Base-by-base conservation (phyloP, 2,888 invertebrate species). In the Apamea epomidion region DNA sequence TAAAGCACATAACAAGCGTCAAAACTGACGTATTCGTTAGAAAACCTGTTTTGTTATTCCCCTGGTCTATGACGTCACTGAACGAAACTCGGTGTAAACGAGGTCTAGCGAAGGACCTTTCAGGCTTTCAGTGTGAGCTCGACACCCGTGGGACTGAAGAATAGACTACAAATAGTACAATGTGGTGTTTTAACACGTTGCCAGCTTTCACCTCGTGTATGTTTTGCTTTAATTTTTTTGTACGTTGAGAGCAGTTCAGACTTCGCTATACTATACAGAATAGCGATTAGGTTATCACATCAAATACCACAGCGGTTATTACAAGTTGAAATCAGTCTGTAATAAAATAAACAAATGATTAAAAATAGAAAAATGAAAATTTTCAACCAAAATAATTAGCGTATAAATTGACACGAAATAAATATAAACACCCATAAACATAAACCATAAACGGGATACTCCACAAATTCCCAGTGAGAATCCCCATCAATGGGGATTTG, bases 71-170 rank as follows among this genome's bases (percentile, higher is more conserved):
- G 81, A 80, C 81, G 76, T 79, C 74, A 84, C 68, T 67, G 51
- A 87, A 84, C 70, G 54, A 73, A 84, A 85, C 78, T 76, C 73
- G 14, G 74, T 79, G 64, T 73, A 76, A 79, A 82, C 82, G 80
- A 78, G 80, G 80, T 83, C 80, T 88, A 72, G 76, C 58, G 67
- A 45, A 86, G 86, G 76, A 80, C 80, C 76, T 88, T 88, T 83
- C 80, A 80, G 32, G 73, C 69, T 87, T 80, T 78, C 80, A 80
- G 68, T 72, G 74, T 67, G 70, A 51, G 67, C 64, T 77, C 60
- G n/a, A 74, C 65, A 80, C 81, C 80, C 85, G 45, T 3, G 81
- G 76, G 74, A 82, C 62, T 51, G 54, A 42, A 78, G 75, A 74
- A 87, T 74, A 82, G 58, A 71, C 76, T 64, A 74, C 77, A 82